Percentiles rank a stretch among this genome's conserved stretches.
These are phyloP conservation scores for Ascidia mentula DNA, from an alignment of 23 tunicate species.

Conservation along the genomic window DNA sequence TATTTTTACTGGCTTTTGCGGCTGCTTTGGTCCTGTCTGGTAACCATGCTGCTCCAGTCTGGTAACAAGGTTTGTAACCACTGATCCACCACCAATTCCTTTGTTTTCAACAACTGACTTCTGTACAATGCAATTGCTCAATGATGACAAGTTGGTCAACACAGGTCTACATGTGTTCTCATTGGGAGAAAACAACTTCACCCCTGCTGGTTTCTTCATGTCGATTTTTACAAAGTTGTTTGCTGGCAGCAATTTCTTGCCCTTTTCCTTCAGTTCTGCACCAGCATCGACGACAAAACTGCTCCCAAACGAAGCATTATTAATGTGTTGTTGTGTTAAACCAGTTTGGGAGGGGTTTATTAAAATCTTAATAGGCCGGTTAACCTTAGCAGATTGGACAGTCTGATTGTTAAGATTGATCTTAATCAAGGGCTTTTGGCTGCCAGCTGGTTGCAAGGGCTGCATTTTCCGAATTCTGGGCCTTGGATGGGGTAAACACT, in stretches of 20 bases:
- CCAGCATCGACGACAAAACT: not conserved
- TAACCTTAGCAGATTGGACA: conserved; percentile 12
- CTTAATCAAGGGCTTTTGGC: not conserved
- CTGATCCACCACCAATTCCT: conserved; percentile 3
- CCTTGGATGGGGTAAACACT: not conserved
- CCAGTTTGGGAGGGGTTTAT: conserved; percentile 27
- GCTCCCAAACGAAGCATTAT: not conserved
- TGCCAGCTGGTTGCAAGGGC: not conserved
- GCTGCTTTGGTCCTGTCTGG: not conserved
- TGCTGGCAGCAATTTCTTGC: not conserved
- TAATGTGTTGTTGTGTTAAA: not conserved
- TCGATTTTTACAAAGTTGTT: not conserved
- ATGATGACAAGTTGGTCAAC: not conserved
- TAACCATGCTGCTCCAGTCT: conserved; percentile 42
- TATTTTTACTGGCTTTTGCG: not conserved
- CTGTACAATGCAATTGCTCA: not conserved
- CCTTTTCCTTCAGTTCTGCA: not conserved
- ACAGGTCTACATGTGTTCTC: not conserved
- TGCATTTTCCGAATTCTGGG: not conserved
- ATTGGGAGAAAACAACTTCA: not conserved
- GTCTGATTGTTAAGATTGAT: not conserved
- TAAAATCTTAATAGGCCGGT: conserved; percentile 23
- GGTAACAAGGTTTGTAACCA: conserved; percentile 44
- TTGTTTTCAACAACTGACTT: not conserved
- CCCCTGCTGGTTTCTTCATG: not conserved